Percentiles rank a stretch among this genome's conserved stretches.
Conservation (phyloP, 1,140 invertebrate species). For the Philopotamus ludificatus region DNA sequence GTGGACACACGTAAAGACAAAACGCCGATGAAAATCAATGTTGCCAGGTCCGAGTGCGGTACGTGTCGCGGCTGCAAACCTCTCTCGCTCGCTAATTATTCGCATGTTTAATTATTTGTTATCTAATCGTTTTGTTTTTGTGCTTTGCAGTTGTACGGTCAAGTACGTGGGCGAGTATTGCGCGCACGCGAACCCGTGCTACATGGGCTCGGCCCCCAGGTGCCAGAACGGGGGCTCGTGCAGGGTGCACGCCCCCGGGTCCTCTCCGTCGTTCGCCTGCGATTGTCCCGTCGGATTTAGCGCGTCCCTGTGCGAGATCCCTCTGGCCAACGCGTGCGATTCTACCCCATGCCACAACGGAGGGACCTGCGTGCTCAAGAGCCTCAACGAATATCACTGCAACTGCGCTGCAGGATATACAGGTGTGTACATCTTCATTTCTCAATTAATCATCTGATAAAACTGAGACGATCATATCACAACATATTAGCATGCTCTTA, state of each 20-base stretch:
- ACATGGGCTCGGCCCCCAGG: conserved; percentile 71
- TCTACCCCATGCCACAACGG: conserved; percentile 82
- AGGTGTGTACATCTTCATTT: conserved; percentile 60
- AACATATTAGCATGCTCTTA: neutral
- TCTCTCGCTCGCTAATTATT: neutral
- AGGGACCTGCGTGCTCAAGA: conserved; percentile 77
- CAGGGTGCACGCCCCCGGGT: conserved; percentile 66
- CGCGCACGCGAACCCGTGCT: conserved; percentile 88
- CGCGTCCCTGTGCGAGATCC: conserved; percentile 90
- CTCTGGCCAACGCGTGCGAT: conserved; percentile 87
- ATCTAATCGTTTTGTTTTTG: neutral
- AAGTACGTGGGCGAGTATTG: conserved; percentile 93
- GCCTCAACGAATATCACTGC: conserved; percentile 77
- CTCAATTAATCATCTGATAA: neutral
- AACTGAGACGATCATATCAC: neutral
- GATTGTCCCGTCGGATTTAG: conserved; percentile 86
- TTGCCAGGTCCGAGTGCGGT: neutral
- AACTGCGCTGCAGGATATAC: conserved; percentile 81
- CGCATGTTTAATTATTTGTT: neutral
- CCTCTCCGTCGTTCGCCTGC: conserved; percentile 79
- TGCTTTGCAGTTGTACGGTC: conserved; percentile 77
- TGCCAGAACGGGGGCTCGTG: conserved; percentile 94
- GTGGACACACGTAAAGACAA: neutral
- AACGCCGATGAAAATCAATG: conserved; percentile 19
- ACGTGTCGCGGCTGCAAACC: neutral